Evolutionary conservation across 1,140 invertebrate species (phyloP).

Genomic region (Tetragonula clypearis): DNA sequence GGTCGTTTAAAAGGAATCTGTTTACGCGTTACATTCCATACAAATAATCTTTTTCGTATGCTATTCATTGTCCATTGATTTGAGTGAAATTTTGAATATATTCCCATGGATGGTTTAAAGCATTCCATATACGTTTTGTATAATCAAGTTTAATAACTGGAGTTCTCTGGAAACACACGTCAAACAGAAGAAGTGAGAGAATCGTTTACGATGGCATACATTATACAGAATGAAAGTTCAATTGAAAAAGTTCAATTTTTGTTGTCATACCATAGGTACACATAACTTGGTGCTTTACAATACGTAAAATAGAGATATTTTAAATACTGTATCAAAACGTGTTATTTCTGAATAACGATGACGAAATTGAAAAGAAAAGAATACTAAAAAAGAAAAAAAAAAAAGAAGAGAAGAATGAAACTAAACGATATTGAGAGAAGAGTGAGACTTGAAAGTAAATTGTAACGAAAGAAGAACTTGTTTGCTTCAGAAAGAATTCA

Average conservation of each 20-base stretch:
- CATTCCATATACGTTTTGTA: conserved; percentile 54
- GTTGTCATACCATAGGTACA: conserved; percentile 57
- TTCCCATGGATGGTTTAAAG: background rate
- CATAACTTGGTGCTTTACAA: conserved; percentile 54
- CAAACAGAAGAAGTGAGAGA: background rate
- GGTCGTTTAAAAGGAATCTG: background rate
- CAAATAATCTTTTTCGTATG: conserved; percentile 21
- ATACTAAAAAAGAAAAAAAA: background rate
- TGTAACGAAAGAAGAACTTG: conserved; percentile 33
- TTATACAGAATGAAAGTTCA: conserved; percentile 30
- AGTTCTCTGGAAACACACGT: background rate
- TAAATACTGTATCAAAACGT: conserved; percentile 42
- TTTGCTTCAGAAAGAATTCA: conserved; percentile 48
- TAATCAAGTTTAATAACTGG: conserved; percentile 21
- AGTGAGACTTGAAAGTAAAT: conserved; percentile 46
- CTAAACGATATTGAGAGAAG: background rate
- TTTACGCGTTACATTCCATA: conserved; percentile 54
- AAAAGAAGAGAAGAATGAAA: background rate
- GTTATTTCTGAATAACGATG: conserved; percentile 41
- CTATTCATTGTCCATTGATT: conserved; percentile 22
- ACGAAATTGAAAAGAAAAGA: conserved; percentile 1
- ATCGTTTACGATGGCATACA: conserved; percentile 38
- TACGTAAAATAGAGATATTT: conserved; percentile 58
- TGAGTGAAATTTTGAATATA: conserved; percentile 19
- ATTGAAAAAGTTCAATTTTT: conserved; percentile 41